Percentiles rank a stretch among this genome's conserved stretches.
These are phyloP conservation scores for Ascidia mentula DNA, from an alignment of 23 tunicate genomes.

Conservation along the genomic window DNA sequence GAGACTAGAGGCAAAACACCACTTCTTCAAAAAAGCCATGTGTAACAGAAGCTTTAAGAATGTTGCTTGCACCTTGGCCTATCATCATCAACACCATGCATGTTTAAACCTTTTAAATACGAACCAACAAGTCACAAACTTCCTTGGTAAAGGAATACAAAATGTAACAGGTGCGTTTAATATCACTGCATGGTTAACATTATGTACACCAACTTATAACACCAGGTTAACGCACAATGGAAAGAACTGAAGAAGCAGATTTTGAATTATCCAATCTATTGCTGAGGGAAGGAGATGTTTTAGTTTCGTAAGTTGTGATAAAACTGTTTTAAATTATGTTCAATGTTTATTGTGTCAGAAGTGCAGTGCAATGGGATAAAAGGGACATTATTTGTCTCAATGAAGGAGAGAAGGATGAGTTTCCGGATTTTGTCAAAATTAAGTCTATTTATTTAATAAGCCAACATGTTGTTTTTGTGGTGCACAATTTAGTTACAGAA, in stretches of 20 bases:
- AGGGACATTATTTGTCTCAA: background rate
- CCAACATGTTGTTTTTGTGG: constrained; percentile 2
- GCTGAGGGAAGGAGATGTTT: background rate
- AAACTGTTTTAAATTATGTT: background rate
- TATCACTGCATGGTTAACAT: background rate
- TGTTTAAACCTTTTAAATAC: background rate
- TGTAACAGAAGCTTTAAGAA: constrained; percentile 10
- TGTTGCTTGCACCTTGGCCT: constrained; percentile 1
- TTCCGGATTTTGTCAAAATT: constrained; percentile 14
- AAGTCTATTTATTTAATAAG: background rate
- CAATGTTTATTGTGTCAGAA: background rate
- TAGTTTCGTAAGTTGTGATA: background rate
- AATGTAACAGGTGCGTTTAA: background rate
- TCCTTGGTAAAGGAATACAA: background rate
- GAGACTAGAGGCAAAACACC: constrained; percentile 13
- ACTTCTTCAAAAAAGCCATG: constrained; percentile 16
- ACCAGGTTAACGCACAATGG: background rate
- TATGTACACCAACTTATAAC: background rate
- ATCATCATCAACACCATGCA: constrained; percentile 8
- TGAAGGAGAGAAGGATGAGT: background rate
- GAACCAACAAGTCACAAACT: background rate
- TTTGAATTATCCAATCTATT: background rate
- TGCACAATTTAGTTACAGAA: background rate
- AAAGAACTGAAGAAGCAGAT: background rate
- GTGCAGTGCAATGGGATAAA: background rate